Base-by-base conservation (phyloP, 2,113 vertebrate genomes). In the Hucho hucho region DNA sequence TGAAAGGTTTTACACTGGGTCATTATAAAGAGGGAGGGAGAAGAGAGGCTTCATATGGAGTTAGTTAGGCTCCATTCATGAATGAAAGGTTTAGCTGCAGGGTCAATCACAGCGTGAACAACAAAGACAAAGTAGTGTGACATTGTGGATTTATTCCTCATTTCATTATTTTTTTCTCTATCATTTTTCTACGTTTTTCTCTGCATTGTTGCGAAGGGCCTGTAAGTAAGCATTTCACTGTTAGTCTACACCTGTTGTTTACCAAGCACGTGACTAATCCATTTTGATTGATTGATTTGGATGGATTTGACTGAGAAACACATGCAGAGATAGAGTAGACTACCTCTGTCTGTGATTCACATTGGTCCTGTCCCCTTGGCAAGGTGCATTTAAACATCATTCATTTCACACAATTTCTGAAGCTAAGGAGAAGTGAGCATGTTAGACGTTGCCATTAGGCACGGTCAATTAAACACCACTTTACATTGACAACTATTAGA, bases 1-100 rank as follows among this genome's bases (percentile, higher is more conserved):
- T 46, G 68, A 76, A 80, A 66, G 0, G 37, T 76, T 79, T 81
- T 73, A 53, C 32, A 76, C 77, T 25, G 29, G 63, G 72, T 69
- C 32, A 32, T 74, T 70, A 73, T 58, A 61, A 75, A 25, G 13
- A 56, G 49, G 59, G 24, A 59, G 61, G 69, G 28, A 14, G 58
- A 14, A n/a, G 58, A 22, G 58, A 4, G 58, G 1, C 66, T 73
- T 29, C 78, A 85, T 74, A 75, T 76, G 80, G 75, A 78, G 74
- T 25, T 61, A 47, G 78, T 82, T 80, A 76, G 63, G 25, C 29
- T 11, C 64, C 69, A 37, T 9, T 37, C 37, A 37, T 14, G 22
- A 61, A 78, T 69, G 65, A 26, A 64, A 61, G 28, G 14, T 29
- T 37, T 58, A 22, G 5, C 58, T n/a, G 58, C n/a, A n/a, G 58